These are phyloP conservation scores for Oriolus oriolus DNA, from an alignment of 2,113 vertebrate species.

Conservation along the genomic window DNA sequence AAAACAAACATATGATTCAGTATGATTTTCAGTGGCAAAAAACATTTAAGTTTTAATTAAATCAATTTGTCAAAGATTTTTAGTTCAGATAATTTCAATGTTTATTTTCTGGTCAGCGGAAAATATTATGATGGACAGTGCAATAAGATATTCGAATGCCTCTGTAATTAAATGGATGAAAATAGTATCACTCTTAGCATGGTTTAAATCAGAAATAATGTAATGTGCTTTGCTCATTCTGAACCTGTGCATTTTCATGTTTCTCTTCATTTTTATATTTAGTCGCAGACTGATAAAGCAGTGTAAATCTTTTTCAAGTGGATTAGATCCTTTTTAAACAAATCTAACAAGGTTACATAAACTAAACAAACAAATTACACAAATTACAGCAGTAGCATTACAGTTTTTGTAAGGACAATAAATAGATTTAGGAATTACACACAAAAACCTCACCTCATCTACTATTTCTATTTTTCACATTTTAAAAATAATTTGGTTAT, in stretches of 20 bases:
- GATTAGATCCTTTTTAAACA: not conserved
- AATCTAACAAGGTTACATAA: not conserved
- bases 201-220: not conserved
- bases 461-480: not conserved
- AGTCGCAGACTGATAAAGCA: not conserved
- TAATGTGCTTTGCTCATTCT: not conserved
- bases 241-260: not conserved
- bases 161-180: not conserved
- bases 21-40: not conserved
- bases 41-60: slow-evolving; percentile 7
- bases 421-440: not conserved
- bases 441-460: not conserved
- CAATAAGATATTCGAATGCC: not conserved
- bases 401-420: not conserved
- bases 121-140: not conserved
- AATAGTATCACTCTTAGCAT: not conserved
- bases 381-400: not conserved
- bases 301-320: not conserved
- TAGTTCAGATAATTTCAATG: not conserved
- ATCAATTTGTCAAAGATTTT: slow-evolving; percentile 33
- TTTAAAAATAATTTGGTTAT: not conserved
- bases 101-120: not conserved
- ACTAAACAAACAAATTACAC: not conserved
- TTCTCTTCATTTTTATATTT: not conserved
- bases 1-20: not conserved